Conservation (phyloP, 2,113 vertebrate species). For the Furnarius figulus region DNA sequence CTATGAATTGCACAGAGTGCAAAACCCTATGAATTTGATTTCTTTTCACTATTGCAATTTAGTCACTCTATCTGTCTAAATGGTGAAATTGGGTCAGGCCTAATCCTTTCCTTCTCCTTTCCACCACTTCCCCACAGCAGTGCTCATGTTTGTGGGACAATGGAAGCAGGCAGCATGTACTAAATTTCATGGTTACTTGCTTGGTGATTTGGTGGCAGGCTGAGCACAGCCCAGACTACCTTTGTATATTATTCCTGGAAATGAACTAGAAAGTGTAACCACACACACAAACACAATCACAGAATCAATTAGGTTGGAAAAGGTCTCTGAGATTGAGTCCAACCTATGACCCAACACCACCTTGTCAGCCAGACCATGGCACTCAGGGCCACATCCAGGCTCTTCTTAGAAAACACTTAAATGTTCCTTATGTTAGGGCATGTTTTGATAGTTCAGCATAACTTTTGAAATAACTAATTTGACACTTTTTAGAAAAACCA, state of each 20-base stretch:
- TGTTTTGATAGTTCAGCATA: not conserved
- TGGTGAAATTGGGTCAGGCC: not conserved
- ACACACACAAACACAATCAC: not conserved
- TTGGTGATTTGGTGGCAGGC: not conserved
- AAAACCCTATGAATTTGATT: not conserved
- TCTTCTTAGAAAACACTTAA: no score
- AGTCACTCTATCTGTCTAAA: not conserved
- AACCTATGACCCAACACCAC: no score
- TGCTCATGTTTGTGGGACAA: not conserved
- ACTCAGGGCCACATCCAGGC: no score
- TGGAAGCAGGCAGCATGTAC: accelerated
- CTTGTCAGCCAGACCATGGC: no score
- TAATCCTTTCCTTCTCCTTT: not conserved
- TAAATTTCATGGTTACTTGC: not conserved
- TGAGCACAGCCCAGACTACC: not conserved
- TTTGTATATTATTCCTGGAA: not conserved
- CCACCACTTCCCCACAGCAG: not conserved
- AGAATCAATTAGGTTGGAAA: no score
- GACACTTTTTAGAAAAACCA: not conserved
- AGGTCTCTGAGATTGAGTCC: no score
- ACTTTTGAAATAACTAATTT: not conserved
- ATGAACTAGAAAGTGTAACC: not conserved
- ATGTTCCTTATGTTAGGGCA: not conserved
- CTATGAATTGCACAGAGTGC: not conserved
- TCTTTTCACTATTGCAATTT: not conserved